These are phyloP conservation scores for Callipepla californica DNA, from an alignment of 2,113 vertebrate genomes.

Conservation along the genomic window DNA sequence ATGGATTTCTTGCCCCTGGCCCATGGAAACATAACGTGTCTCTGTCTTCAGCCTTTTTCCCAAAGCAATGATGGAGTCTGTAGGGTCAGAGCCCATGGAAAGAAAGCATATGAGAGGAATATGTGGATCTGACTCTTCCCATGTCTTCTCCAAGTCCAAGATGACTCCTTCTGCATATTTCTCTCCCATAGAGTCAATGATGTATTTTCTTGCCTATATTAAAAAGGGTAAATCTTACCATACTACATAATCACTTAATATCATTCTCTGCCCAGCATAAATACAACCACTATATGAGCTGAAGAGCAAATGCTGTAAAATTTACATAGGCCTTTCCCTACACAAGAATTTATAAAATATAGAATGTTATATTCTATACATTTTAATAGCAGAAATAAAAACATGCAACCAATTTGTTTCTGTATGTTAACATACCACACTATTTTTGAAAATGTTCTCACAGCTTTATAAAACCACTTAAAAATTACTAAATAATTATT, in stretches of 20 bases:
- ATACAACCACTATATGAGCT: not conserved
- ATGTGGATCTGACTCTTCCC: constrained; percentile 91
- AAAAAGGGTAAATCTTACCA: not conserved
- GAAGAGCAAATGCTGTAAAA: not conserved
- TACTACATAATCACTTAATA: not conserved
- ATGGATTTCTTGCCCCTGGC: constrained; percentile 93
- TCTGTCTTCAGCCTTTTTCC: constrained; percentile 90
- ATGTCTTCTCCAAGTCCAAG: constrained; percentile 91
- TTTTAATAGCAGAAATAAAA: not conserved
- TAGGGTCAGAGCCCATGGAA: constrained; percentile 97
- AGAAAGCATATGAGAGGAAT: constrained; percentile 95
- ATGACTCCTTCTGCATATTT: constrained; percentile 89
- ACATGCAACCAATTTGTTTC: not conserved
- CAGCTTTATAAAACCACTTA: not conserved
- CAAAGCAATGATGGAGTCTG: constrained; percentile 90
- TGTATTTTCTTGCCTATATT: constrained; percentile 91
- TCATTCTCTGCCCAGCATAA: not conserved
- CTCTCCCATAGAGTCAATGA: constrained; percentile 89
- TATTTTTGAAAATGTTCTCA: not conserved
- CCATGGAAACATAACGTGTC: constrained; percentile 93
- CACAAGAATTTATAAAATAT: not conserved
- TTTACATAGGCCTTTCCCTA: not conserved
- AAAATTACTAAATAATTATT: not conserved
- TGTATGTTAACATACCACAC: not conserved
- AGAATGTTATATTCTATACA: not conserved